Evolutionary conservation across 2,797 vertebrate species (phyloP).

Genomic region (Chelidonichthys spinosus): DNA sequence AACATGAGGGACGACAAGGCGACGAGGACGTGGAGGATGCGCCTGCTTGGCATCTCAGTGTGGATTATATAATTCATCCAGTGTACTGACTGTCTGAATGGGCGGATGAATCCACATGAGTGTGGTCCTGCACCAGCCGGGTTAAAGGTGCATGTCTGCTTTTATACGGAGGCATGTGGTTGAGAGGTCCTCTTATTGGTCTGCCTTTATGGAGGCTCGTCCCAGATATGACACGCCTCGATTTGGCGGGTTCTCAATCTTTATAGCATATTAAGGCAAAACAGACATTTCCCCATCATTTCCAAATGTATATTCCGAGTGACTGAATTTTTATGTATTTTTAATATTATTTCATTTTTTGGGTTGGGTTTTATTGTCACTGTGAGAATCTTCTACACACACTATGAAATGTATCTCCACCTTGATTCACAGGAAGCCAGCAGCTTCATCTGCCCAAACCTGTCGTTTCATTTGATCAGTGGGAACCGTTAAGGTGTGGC

Average conservation of each 20-base stretch:
- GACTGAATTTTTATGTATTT: no score
- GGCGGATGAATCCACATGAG: not conserved
- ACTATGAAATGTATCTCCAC: no score
- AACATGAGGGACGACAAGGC: slow-evolving; percentile 27
- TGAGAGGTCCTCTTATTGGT: slow-evolving; percentile 44
- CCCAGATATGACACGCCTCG: slow-evolving; percentile 44
- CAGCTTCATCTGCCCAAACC: not conserved
- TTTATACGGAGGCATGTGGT: not conserved
- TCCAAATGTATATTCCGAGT: no score
- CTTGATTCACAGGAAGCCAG: not conserved
- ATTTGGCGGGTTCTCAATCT: not conserved
- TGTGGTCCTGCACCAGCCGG: not conserved
- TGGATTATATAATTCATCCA: not conserved
- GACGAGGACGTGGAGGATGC: slow-evolving; percentile 27
- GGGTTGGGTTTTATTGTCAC: no score
- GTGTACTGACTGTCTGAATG: not conserved
- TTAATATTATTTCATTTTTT: no score
- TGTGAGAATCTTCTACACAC: no score
- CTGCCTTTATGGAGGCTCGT: slow-evolving; percentile 21
- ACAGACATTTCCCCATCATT: no score
- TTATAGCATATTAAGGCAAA: not conserved
- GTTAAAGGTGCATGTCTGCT: not conserved
- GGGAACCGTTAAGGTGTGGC: not conserved
- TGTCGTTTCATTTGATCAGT: not conserved
- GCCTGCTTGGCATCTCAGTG: slow-evolving; percentile 61